Percentiles rank a stretch among this genome's conserved stretches.
These are phyloP conservation scores for Lipophrys pholis DNA, from an alignment of 2,113 vertebrate species.

Conservation along the genomic window DNA sequence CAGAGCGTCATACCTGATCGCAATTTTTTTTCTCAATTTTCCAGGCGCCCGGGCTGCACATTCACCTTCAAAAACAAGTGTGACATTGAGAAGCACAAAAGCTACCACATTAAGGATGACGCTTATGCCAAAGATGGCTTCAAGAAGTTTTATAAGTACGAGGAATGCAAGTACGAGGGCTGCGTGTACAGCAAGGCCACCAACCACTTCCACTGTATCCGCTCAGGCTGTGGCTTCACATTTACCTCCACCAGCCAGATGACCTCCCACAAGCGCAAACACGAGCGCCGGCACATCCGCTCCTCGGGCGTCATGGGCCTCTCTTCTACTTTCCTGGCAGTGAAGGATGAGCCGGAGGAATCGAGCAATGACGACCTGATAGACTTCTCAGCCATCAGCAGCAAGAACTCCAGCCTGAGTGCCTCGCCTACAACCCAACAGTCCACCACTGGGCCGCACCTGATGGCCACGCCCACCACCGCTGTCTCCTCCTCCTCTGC, in stretches of 20 bases:
- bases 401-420: conserved; percentile 99
- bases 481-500: conserved; percentile 83
- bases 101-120: conserved; percentile 99
- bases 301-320: conserved; percentile 90
- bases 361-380: conserved; percentile 98
- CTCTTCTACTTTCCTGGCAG: conserved; percentile 86
- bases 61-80: conserved; percentile 99
- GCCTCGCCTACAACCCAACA: conserved; percentile 98
- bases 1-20: neutral
- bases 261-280: conserved; percentile 99
- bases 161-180: conserved; percentile 98
- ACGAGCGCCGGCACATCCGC: conserved; percentile 95
- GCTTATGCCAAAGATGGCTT: conserved; percentile 99
- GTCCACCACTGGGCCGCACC: conserved; percentile 87
- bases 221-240: conserved; percentile 97
- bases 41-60: conserved; percentile 94
- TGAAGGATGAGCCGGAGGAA: conserved; percentile 96
- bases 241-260: conserved; percentile 99
- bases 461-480: conserved; percentile 81
- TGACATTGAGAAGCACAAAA: conserved; percentile 99
- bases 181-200: conserved; percentile 99
- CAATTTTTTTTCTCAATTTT: conserved; percentile 24
- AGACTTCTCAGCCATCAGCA: conserved; percentile 97
- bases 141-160: conserved; percentile 99
- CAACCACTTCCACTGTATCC: conserved; percentile 99